phyloP scores from a whole-genome alignment of 2,797 vertebrate genomes.

The Sandelia bainsii region DNA sequence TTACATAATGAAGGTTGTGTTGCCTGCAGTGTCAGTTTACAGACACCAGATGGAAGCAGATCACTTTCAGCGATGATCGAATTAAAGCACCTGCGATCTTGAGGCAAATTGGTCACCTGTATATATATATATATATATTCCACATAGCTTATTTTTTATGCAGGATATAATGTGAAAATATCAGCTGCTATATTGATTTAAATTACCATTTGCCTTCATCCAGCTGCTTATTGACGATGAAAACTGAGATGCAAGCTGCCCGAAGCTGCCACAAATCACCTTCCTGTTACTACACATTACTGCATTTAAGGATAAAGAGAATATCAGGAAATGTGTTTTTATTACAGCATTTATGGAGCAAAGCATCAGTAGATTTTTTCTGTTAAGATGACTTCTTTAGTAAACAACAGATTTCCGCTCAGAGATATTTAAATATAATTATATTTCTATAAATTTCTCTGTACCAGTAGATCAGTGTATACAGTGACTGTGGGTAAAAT shows the following conservation, averaged over 20 bases:
- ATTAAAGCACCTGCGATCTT: constrained; percentile 21
- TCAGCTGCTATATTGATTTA: neutral
- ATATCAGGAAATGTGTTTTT: neutral
- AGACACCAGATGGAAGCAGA: constrained; percentile 73
- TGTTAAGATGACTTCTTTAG: neutral
- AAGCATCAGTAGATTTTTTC: neutral
- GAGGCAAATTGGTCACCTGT: constrained; percentile 25
- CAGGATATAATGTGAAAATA: neutral
- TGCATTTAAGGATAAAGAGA: neutral
- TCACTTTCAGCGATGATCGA: constrained; percentile 10
- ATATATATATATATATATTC: neutral
- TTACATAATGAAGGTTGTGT: constrained; percentile 50
- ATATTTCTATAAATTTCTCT: constrained; percentile 10
- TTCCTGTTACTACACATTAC: neutral
- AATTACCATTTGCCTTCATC: neutral
- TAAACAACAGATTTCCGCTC: constrained; percentile 1
- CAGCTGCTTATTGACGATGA: neutral
- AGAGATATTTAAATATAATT: constrained; percentile 30
- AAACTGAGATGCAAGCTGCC: neutral
- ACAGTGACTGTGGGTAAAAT: constrained; percentile 42
- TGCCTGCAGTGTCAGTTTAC: constrained; percentile 40
- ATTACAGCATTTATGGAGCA: constrained; percentile 12
- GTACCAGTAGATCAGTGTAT: constrained; percentile 13
- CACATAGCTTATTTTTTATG: neutral
- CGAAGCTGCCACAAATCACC: neutral